A percentile compares a stretch with the other conserved stretches of the same genome.
phyloP scores from a whole-genome alignment of 1,140 invertebrate species.

The Macrobrachium rosenbergii region DNA sequence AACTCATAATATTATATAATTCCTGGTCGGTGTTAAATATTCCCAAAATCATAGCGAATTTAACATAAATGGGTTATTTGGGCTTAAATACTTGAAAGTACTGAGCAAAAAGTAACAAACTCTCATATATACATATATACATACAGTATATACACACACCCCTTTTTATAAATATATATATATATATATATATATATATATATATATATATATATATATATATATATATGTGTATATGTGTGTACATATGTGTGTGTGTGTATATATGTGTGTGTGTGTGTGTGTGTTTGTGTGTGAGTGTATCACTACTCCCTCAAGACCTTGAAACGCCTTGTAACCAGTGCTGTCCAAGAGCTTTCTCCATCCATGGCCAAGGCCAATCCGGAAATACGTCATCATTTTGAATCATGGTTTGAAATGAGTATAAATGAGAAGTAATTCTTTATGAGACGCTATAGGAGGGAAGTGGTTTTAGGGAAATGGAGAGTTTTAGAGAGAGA shows the following conservation, averaged over 20 bases:
- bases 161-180: neutral
- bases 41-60: neutral
- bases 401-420: no score
- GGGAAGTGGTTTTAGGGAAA: no score
- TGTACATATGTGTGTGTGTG: neutral
- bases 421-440: no score
- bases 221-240: neutral
- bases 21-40: no score
- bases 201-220: constrained; percentile 22
- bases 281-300: neutral
- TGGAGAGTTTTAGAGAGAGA: no score
- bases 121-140: no score
- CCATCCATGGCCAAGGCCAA: no score
- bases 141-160: neutral
- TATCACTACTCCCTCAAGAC: neutral
- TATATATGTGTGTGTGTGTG: neutral
- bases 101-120: neutral
- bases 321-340: no score
- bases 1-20: neutral
- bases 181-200: neutral
- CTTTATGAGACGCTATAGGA: no score
- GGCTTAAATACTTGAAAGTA: neutral
- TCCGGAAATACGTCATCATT: no score
- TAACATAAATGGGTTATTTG: neutral
- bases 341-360: no score